Percentiles rank a stretch among this genome's conserved stretches.
phyloP scores from a whole-genome alignment of 37 sponge, comb jelly and placozoan genomes.

The Spongia lamella region DNA sequence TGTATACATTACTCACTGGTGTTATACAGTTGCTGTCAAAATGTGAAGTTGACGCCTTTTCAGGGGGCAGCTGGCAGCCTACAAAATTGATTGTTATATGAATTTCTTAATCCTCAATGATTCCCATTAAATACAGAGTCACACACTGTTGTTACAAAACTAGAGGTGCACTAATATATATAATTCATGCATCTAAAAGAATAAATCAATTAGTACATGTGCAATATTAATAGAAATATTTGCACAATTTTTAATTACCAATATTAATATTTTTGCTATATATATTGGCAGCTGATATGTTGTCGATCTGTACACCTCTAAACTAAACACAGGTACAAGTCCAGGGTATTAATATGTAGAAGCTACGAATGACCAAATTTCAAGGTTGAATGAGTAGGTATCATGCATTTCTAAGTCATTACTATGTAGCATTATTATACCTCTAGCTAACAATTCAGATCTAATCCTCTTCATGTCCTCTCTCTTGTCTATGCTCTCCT shows the following conservation, averaged over 20 bases:
- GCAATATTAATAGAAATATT: no score
- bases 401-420: not conserved
- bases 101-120: not conserved
- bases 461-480: slow-evolving; percentile 70
- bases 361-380: no score
- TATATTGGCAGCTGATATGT: not conserved
- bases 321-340: no score
- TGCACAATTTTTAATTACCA: no score
- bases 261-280: no score
- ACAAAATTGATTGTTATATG: not conserved
- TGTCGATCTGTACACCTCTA: no score
- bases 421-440: not conserved
- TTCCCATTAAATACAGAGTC: no score
- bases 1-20: slow-evolving; percentile 37
- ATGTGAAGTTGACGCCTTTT: slow-evolving; percentile 66
- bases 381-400: not conserved
- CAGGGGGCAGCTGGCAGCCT: slow-evolving; percentile 82
- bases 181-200: no score
- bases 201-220: no score
- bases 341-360: no score
- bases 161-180: no score
- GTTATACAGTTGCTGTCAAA: slow-evolving; percentile 99
- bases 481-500: slow-evolving; percentile 86
- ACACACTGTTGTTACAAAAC: no score
- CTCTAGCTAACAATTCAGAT: slow-evolving; percentile 55